A percentile compares a stretch with the other conserved stretches of the same genome.
phyloP scores from a whole-genome alignment of 2,888 invertebrate species.

The Leucoma salicis region DNA sequence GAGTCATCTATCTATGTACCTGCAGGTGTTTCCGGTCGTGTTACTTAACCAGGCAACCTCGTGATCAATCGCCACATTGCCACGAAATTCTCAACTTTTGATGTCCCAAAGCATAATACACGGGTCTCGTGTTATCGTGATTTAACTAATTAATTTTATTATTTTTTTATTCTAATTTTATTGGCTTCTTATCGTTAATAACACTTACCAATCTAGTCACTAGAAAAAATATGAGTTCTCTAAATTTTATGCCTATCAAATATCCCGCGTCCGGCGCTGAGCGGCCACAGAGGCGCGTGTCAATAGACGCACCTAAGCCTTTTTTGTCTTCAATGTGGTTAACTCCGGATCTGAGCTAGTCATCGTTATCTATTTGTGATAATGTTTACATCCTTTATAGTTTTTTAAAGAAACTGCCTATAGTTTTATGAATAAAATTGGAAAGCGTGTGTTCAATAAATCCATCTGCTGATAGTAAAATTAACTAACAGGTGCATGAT shows the following conservation, averaged over 20 bases:
- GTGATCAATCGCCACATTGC: slow-evolving; percentile 8
- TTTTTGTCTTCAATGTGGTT: slow-evolving; percentile 30
- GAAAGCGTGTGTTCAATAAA: neutral
- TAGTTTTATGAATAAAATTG: neutral
- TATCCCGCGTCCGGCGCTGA: slow-evolving; percentile 17
- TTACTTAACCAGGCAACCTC: too few relatives aligned
- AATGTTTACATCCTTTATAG: slow-evolving; percentile 16
- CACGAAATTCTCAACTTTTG: slow-evolving; percentile 16
- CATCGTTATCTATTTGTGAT: slow-evolving; percentile 23
- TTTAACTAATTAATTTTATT: neutral
- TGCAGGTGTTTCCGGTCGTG: too few relatives aligned
- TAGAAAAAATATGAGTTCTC: slow-evolving; percentile 10
- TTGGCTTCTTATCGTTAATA: slow-evolving; percentile 1
- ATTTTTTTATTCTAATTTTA: slow-evolving; percentile 2
- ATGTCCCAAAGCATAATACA: neutral
- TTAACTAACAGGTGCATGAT: neutral
- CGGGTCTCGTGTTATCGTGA: neutral
- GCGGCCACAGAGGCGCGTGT: slow-evolving; percentile 49
- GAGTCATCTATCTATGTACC: too few relatives aligned
- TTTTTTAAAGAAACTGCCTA: slow-evolving; percentile 7
- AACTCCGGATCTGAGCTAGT: slow-evolving; percentile 30
- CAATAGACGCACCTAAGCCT: slow-evolving; percentile 34
- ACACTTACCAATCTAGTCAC: neutral
- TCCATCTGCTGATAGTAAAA: neutral
- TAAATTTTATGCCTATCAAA: slow-evolving; percentile 13